These are phyloP conservation scores for Polymixis flavicincta DNA, from an alignment of 2,888 invertebrate genomes.

Conservation along the genomic window DNA sequence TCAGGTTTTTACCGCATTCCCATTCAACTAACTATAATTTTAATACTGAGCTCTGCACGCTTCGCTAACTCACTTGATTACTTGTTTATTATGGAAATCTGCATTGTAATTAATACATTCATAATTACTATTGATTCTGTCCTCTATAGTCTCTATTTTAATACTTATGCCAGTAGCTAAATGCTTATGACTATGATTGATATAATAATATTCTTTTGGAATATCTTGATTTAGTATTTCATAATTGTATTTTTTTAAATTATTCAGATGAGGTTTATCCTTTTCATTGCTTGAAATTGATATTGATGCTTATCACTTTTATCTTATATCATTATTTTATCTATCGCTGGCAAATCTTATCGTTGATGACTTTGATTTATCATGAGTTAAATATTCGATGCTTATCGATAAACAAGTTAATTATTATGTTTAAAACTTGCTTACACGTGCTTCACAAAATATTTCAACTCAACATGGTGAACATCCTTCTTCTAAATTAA, in stretches of 20 bases:
- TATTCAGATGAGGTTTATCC: not conserved
- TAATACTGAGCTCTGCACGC: conserved; percentile 50
- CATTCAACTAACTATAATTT: conserved; percentile 43
- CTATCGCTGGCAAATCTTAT: conserved; percentile 14
- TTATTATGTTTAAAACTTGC: conserved; percentile 3
- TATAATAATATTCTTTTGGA: not conserved
- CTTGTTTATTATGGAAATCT: conserved; percentile 47
- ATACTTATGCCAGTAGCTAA: conserved; percentile 4
- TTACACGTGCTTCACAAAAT: conserved; percentile 31
- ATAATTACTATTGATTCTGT: conserved; percentile 53
- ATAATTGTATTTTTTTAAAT: conserved; percentile 12
- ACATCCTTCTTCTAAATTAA: conserved; percentile 37
- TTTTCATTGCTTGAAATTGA: not conserved
- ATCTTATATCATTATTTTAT: not conserved
- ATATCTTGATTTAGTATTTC: not conserved
- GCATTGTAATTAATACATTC: conserved; percentile 54
- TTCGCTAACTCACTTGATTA: conserved; percentile 53
- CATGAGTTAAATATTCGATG: conserved; percentile 6
- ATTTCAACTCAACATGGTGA: conserved; percentile 14
- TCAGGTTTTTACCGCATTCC: conserved; percentile 50
- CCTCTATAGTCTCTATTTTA: conserved; percentile 28
- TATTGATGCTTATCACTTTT: conserved; percentile 5
- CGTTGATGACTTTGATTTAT: conserved; percentile 9
- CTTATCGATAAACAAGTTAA: conserved; percentile 14
- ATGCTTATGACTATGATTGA: not conserved